phyloP scores from a whole-genome alignment of 2,888 invertebrate species.

The Zhuqinia jingwanae region DNA sequence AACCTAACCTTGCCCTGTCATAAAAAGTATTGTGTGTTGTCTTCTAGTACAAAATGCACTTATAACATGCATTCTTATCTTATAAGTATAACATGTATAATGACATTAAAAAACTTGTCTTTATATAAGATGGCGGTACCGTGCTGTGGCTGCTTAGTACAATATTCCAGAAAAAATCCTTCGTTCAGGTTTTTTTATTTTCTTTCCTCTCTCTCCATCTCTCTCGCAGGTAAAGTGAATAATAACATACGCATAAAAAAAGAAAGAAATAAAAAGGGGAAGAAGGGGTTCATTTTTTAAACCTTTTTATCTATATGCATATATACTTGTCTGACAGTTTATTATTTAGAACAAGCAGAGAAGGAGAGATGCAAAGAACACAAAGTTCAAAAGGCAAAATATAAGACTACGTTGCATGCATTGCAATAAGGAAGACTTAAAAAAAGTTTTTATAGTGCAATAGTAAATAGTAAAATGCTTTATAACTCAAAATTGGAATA shows the following conservation, averaged over 20 bases:
- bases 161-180: constrained; percentile 28
- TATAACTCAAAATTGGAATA: constrained; percentile 41
- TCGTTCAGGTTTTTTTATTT: constrained; percentile 48
- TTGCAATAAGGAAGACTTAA: constrained; percentile 38
- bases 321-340: background rate
- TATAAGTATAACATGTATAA: too few species aligned
- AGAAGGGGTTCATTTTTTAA: constrained; percentile 43
- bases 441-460: background rate
- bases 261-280: constrained; percentile 51
- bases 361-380: too few species aligned
- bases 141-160: too few species aligned
- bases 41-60: constrained; percentile 30
- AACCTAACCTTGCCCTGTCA: constrained; percentile 69
- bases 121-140: too few species aligned
- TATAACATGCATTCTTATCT: constrained; percentile 36
- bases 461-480: too few species aligned
- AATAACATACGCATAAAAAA: constrained; percentile 23
- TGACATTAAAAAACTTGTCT: too few species aligned
- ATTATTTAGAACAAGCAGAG: constrained; percentile 33
- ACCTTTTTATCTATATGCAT: background rate
- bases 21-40: constrained; percentile 67
- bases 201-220: constrained; percentile 20
- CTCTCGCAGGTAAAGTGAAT: constrained; percentile 51
- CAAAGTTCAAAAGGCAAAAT: constrained; percentile 48
- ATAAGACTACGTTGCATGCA: background rate